Percentiles rank a stretch among this genome's conserved stretches.
These are phyloP conservation scores for Macropus fuliginosus DNA, from an alignment of 2,797 vertebrate genomes.

Conservation along the genomic window DNA sequence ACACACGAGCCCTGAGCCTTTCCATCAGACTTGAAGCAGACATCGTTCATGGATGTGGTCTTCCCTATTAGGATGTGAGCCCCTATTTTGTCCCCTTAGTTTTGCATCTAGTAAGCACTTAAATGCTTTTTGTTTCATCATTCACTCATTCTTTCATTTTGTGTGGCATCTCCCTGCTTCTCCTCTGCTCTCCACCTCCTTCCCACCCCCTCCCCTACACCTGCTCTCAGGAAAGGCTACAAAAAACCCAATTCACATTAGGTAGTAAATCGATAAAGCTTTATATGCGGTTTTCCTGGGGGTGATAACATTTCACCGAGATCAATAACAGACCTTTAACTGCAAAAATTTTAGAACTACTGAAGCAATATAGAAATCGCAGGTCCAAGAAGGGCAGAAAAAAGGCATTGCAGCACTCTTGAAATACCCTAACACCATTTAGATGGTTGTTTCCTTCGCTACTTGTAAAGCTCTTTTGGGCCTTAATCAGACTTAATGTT, in stretches of 20 bases:
- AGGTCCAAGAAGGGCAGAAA: not conserved
- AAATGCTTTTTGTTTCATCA: not conserved
- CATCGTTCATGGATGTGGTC: not conserved
- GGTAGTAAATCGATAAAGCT: not conserved
- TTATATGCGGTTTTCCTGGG: not conserved
- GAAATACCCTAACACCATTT: not conserved
- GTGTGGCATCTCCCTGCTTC: not conserved
- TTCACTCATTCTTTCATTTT: not conserved
- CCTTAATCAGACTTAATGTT: not conserved
- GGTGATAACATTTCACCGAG: not conserved
- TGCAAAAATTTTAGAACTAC: not conserved
- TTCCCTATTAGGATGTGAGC: not conserved
- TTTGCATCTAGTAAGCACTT: not conserved
- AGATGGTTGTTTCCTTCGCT: not conserved
- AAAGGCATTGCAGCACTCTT: not conserved
- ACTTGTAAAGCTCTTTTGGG: not conserved
- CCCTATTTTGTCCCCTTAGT: not conserved
- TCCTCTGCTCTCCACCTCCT: not conserved
- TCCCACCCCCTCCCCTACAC: not conserved
- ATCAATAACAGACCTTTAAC: not conserved
- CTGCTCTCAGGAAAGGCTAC: not conserved
- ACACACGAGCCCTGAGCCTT: not conserved
- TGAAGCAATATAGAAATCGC: not conserved
- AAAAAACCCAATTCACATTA: not conserved
- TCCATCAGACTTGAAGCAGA: not conserved